phyloP scores from a whole-genome alignment of 2,888 invertebrate species.

The Eristalinus sepulchralis region DNA sequence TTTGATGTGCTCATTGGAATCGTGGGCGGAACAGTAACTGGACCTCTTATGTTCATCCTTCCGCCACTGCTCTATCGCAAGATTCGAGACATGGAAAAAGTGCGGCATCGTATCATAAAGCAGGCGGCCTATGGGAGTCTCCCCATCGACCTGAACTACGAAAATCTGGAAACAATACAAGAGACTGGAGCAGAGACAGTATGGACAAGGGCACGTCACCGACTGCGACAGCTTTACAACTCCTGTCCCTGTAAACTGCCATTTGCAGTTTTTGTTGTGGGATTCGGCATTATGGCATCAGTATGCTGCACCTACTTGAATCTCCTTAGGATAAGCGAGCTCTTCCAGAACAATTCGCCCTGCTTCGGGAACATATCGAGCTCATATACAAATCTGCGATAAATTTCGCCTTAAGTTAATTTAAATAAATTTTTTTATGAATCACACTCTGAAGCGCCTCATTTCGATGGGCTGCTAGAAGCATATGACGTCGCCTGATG shows the following conservation, averaged over 20 bases:
- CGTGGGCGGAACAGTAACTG: conserved; percentile 91
- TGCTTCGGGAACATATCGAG: conserved; percentile 86
- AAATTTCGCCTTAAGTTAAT: background rate
- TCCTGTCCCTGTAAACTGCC: conserved; percentile 81
- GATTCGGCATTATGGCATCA: conserved; percentile 85
- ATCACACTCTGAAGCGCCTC: background rate
- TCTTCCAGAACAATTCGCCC: conserved; percentile 86
- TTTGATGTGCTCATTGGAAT: conserved; percentile 93
- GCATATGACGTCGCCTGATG: background rate
- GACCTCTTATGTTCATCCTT: conserved; percentile 91
- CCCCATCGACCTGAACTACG: conserved; percentile 77
- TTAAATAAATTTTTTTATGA: background rate
- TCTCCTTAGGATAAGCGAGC: conserved; percentile 84
- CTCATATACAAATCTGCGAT: conserved; percentile 51
- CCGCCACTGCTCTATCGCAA: conserved; percentile 91
- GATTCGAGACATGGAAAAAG: conserved; percentile 83
- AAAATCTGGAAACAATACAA: conserved; percentile 74
- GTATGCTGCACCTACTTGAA: conserved; percentile 87
- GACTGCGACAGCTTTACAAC: conserved; percentile 74
- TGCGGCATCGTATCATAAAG: conserved; percentile 77
- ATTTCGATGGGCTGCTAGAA: background rate
- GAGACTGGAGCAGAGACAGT: conserved; percentile 58
- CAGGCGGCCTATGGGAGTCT: conserved; percentile 79
- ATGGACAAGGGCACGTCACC: background rate
- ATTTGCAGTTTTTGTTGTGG: conserved; percentile 83